These are phyloP conservation scores for Pseudochromis fuscus DNA, from an alignment of 2,797 vertebrate species.

Conservation along the genomic window DNA sequence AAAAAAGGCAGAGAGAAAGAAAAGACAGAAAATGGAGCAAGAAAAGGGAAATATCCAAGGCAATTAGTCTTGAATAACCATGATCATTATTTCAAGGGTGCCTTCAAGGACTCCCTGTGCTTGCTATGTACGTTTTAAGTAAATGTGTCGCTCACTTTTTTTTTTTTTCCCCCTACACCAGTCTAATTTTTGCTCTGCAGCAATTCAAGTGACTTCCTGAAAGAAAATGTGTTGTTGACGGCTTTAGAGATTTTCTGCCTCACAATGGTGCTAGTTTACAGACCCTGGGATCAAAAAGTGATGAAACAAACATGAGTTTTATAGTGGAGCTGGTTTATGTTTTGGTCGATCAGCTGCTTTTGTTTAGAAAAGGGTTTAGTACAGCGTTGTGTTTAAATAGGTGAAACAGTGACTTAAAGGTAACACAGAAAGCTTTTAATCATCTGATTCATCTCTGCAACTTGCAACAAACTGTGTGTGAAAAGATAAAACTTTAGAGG, in stretches of 20 bases:
- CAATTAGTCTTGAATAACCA: constrained; percentile 63
- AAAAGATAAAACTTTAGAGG: constrained; percentile 37
- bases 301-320: constrained; percentile 8
- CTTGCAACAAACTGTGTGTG: constrained; percentile 24
- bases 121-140: constrained; percentile 34
- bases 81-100: constrained; percentile 68
- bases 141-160: constrained; percentile 39
- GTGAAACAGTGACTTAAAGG: constrained; percentile 37
- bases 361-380: constrained; percentile 17
- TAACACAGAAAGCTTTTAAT: constrained; percentile 21
- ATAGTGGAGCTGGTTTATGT: constrained; percentile 10
- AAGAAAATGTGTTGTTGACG: constrained; percentile 13
- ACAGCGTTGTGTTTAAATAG: constrained; percentile 12
- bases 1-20: constrained; percentile 33
- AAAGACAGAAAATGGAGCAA: constrained; percentile 38
- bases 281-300: background rate
- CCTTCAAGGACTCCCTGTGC: constrained; percentile 53
- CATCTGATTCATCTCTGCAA: constrained; percentile 26
- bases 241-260: constrained; percentile 13
- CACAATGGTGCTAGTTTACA: constrained; percentile 2
- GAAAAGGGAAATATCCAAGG: constrained; percentile 49
- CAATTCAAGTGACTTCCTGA: constrained; percentile 15
- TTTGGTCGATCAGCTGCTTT: constrained; percentile 7
- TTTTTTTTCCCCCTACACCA: background rate
- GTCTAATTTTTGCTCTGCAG: constrained; percentile 37